These are phyloP conservation scores for Heteractis magnifica DNA, from an alignment of 92 coral and sea anemone species.

Conservation along the genomic window DNA sequence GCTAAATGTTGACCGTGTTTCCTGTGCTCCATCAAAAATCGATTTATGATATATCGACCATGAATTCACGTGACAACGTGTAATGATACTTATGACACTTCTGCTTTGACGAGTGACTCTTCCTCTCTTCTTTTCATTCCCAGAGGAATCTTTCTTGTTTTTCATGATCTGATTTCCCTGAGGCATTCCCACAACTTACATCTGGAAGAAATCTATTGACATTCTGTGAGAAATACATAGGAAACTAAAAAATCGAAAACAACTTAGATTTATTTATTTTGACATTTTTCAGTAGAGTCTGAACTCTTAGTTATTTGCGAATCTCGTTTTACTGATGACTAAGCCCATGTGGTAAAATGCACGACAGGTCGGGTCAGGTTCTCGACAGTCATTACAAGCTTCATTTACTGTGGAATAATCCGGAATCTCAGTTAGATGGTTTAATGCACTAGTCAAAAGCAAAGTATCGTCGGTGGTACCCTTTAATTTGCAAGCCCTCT, in stretches of 20 bases:
- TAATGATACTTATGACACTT: background rate
- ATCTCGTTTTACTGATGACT: no score
- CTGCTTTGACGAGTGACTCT: background rate
- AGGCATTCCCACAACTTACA: background rate
- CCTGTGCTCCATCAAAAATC: background rate
- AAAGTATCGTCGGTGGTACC: background rate
- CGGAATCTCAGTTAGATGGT: background rate
- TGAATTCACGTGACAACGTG: background rate
- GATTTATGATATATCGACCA: background rate
- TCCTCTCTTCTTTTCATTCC: background rate
- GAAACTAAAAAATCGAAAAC: background rate
- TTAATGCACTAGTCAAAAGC: background rate
- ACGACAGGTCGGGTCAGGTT: no score
- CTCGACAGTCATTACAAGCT: no score
- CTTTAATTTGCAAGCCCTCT: background rate
- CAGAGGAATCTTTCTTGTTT: background rate
- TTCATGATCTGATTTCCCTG: background rate
- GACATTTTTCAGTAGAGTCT: no score
- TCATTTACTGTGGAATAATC: background rate
- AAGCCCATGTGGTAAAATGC: no score
- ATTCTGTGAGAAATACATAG: background rate
- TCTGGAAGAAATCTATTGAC: background rate
- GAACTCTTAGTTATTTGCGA: no score
- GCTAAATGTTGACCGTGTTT: background rate
- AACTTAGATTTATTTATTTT: no score